Evolutionary conservation across 2,113 vertebrate species (phyloP).

Genomic region (Tautogolabrus adspersus): DNA sequence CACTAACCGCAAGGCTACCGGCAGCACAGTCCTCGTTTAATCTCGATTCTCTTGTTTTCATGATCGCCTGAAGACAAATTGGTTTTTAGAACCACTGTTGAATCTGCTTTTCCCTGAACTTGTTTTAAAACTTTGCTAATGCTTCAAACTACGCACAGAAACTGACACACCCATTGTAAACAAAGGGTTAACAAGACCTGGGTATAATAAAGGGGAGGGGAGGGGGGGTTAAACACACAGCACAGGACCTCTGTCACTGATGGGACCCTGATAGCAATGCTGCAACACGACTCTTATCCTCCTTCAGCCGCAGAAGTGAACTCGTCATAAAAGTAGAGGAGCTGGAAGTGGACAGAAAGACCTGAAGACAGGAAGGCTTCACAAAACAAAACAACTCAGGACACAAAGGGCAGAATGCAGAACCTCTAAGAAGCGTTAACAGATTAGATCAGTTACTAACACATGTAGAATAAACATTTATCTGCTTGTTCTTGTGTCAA

Average conservation of each 20-base stretch:
- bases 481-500: too few relatives aligned
- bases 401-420: too few relatives aligned
- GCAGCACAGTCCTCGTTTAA: too few relatives aligned
- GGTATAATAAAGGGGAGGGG: background rate
- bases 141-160: conserved; percentile 8
- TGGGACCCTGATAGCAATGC: background rate
- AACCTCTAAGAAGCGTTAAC: background rate
- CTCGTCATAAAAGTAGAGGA: background rate
- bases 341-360: background rate
- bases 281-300: background rate
- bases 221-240: conserved; percentile 6
- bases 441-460: background rate
- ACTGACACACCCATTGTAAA: conserved; percentile 3
- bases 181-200: background rate
- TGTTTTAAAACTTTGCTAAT: background rate
- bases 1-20: too few relatives aligned
- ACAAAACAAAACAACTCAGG: background rate
- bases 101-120: conserved; percentile 24
- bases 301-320: background rate
- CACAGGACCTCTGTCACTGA: background rate
- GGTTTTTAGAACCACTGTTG: background rate
- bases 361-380: background rate
- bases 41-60: background rate
- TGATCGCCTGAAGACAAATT: too few relatives aligned
- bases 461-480: background rate